Evolutionary conservation across 2,113 vertebrate genomes (phyloP).

Genomic region (Gavia stellata): DNA sequence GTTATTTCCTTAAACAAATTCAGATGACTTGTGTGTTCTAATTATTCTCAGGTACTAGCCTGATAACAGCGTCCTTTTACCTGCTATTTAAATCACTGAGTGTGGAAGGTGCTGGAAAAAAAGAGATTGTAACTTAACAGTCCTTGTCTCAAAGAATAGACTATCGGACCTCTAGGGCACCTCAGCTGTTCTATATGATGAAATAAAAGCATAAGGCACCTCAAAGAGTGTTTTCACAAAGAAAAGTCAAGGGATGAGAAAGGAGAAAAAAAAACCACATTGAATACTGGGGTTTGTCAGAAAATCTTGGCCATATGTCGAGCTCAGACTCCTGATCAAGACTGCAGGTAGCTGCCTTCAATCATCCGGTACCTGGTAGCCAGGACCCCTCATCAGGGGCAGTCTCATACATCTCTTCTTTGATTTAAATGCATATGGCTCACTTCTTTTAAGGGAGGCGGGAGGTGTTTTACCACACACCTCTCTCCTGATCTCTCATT

Average conservation of each 20-base stretch:
- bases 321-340: background rate
- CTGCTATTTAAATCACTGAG: background rate
- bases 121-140: background rate
- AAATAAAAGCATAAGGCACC: background rate
- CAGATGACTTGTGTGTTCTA: background rate
- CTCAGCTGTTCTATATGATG: background rate
- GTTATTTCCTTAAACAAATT: background rate
- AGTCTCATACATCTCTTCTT: background rate
- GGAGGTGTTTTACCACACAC: background rate
- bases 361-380: background rate
- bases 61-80: background rate
- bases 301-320: background rate
- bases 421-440: background rate
- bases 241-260: background rate
- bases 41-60: background rate
- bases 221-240: constrained; percentile 28
- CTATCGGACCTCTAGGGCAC: background rate
- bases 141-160: background rate
- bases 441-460: background rate
- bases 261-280: background rate
- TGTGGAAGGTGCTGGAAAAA: background rate
- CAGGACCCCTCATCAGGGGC: background rate
- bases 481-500: background rate
- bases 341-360: background rate
- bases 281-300: background rate